Evolutionary conservation across 2,888 invertebrate genomes (phyloP), one percentile per base, ranked within the genome.

Genomic region (Fragum fragum): DNA sequence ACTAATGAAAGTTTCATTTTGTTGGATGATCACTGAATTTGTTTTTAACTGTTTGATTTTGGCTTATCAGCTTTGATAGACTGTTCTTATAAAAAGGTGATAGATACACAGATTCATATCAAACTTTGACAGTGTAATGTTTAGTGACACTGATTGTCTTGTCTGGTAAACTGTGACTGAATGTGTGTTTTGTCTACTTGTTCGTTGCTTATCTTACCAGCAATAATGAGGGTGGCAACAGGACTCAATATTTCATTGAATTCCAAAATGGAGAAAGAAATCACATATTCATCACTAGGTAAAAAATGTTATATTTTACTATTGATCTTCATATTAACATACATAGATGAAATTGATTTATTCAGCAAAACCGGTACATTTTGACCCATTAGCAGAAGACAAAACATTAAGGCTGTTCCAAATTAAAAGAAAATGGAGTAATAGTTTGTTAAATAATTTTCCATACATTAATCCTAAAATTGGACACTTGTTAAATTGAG

Each of bases 31-130:
- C 14, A 47, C 3, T 14, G 14, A n/a, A 47, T 16, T 47, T 47
- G 47, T 47, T 47, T 9, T 14, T 9, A 47, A 47, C 47, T 9
- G 47, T 47, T 47, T 47, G 47, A 9, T 47, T 9, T 14, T 47
- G n/a, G 47, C 47, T 47, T 47, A 47, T 47, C 47, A 47, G 47
- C 47, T 47, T 47, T 47, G 47, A 47, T 47, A 47, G 47, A 47
- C 47, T 47, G 47, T 47, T 47, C 7, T 47, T 47, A 16, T 47
- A 3, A 9, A 39, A n/a, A 47, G 47, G 18, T 47, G 47, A 47
- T 47, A 47, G 47, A 18, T 47, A 18, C 47, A 47, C 47, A 47
- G 47, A 18, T 47, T 9, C 47, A 14, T 16, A 47, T n/a, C 47
- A 47, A 47, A 47, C 47, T 47, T 47, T 5, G 47, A 9, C 39